Base-by-base conservation (phyloP, 1,140 invertebrate genomes). In the Lycorma delicatula region DNA sequence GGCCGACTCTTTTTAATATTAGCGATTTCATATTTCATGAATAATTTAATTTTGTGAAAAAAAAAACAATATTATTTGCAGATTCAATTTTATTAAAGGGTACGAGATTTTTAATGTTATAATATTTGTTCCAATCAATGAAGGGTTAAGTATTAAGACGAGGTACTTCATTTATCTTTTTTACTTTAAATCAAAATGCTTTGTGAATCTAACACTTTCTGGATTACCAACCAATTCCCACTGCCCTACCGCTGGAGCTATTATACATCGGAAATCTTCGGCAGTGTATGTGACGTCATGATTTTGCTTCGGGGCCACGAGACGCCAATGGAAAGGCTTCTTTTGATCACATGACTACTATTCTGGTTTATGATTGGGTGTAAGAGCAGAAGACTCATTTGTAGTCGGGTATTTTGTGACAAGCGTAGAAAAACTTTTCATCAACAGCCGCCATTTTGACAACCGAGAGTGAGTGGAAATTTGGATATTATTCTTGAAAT, bases 361-460 rank as follows among this genome's bases (percentile, higher is more conserved):
- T n/a, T n/a, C n/a, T n/a, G n/a, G n/a, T n/a, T n/a, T n/a, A n/a
- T 67, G 62, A 64, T 67, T 79, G 81, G 82, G 82, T 83, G 68
- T 71, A 50, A 69, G 55, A 23, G 59, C 66, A 63, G 65, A 50
- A 56, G 47, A 61, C 66, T 72, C 74, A 72, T 79, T 78, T 76
- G 75, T 78, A 80, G 80, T 84, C 84, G 83, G 84, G 80, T 80
- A 83, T 83, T 79, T 86, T 85, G 83, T 87, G 85, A 88, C 87
- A 87, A 87, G 85, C 85, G 84, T 87, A 88, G 82, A 85, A 87
- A 87, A 88, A 88, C 81, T 87, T 85, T 81, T 86, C 85, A 86
- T 87, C 86, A 88, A 87, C 85, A 88, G 85, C 86, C 85, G 87
- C 87, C 87, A 90, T 90, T 83, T 89, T 89, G 84, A 80, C 79